These are phyloP conservation scores for Clarias pachynema DNA, from an alignment of 2,797 vertebrate genomes.

Conservation along the genomic window DNA sequence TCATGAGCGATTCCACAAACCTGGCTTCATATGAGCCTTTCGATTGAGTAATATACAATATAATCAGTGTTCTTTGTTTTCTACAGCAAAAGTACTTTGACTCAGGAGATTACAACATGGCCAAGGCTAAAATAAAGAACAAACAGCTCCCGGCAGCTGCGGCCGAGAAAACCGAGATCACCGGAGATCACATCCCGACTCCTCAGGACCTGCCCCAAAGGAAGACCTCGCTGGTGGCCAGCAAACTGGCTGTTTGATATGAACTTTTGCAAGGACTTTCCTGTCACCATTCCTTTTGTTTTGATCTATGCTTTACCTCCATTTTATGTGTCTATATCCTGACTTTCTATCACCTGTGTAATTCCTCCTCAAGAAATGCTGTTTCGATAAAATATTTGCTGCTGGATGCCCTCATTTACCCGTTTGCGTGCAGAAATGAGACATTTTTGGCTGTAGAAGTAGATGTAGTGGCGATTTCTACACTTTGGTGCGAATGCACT, in stretches of 20 bases:
- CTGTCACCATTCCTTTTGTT: conserved; percentile 65
- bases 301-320: conserved; percentile 51
- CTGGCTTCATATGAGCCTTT: background rate
- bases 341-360: conserved; percentile 68
- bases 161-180: conserved; percentile 92
- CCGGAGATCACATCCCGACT: conserved; percentile 97
- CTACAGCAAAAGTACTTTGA: conserved; percentile 97
- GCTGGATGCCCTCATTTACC: conserved; percentile 65
- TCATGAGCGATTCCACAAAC: background rate
- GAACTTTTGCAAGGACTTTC: conserved; percentile 70
- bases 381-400: conserved; percentile 69
- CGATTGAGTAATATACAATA: background rate
- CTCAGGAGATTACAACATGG: conserved; percentile 99
- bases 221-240: conserved; percentile 94
- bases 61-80: background rate
- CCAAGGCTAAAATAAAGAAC: conserved; percentile 98
- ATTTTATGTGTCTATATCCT: conserved; percentile 55
- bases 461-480: conserved; percentile 31
- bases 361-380: conserved; percentile 67
- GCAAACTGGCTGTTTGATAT: conserved; percentile 94
- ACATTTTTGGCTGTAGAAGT: conserved; percentile 36
- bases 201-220: conserved; percentile 97
- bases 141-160: conserved; percentile 89
- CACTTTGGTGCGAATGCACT: conserved; percentile 41
- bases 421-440: conserved; percentile 23